Evolutionary conservation across 2,888 invertebrate species (phyloP), one percentile per base, ranked within the genome.

Genomic region (Lasioglossum leucozonium): DNA sequence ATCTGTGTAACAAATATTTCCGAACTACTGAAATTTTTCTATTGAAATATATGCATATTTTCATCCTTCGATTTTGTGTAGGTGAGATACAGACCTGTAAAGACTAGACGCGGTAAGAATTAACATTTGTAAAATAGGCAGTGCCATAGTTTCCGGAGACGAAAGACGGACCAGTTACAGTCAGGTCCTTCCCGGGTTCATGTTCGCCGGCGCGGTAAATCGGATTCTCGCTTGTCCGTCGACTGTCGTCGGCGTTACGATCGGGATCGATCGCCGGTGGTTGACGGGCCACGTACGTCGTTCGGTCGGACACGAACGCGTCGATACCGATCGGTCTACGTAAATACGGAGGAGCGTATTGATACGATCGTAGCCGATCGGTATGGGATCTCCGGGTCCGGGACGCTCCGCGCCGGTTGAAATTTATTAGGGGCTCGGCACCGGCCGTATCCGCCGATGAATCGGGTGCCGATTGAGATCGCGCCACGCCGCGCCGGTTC

Each of bases 391-490:
- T 62, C 30, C 30, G 62, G 62, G 26, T 62, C 62, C 62, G 62
- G 30, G 62, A 62, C 77, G 73, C 58, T 73, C 55, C 73, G 72
- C 77, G 77, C 71, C 72, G 72, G 47, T 81, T 73, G 47, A 84
- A 86, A 86, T 86, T 86, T 86, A 81, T 84, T 62, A 86, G 86
- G 86, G 76, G 65, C 86, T 65, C 44, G 51, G 40, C 58, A 73
- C 76, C 16, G 30, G 62, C 4, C 51, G 62, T 62, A 62, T 62
- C 62, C 62, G 62, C 30, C 72, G 83, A 86, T 85, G 86, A 79
- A 86, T 85, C 79, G 62, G 30, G 62, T 82, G 82, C 16, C 85
- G 86, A 86, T 85, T 79, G 86, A 82, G 85, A 85, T 77, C 72
- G 77, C 16, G 42, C 47, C 34, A n/a, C n/a, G n/a, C n/a, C n/a